These are phyloP conservation scores for Macquaria ambigua DNA, from an alignment of 2,113 vertebrate species.

Conservation along the genomic window DNA sequence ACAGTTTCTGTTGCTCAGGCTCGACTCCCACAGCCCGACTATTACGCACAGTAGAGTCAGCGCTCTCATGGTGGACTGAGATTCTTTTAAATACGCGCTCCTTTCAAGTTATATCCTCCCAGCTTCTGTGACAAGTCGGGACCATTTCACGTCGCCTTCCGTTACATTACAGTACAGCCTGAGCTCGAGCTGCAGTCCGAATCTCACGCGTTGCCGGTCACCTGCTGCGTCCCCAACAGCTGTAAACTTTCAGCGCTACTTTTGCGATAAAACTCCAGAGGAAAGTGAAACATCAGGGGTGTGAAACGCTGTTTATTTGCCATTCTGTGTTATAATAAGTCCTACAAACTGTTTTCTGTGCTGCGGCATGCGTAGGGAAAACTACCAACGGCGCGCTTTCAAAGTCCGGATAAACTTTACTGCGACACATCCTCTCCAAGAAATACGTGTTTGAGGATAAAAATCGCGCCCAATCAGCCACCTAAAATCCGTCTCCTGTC, in stretches of 20 bases:
- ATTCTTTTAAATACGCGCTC: neutral
- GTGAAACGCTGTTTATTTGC: neutral
- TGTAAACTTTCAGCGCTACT: neutral
- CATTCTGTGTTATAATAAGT: neutral
- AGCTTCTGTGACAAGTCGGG: constrained; percentile 38
- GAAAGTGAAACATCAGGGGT: neutral
- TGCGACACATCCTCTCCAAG: constrained; percentile 3
- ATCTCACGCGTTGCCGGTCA: constrained; percentile 18
- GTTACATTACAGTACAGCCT: neutral
- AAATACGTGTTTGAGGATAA: neutral
- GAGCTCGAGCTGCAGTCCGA: neutral
- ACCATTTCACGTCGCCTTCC: constrained; percentile 72
- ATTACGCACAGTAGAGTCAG: constrained; percentile 74
- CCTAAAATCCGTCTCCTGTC: neutral
- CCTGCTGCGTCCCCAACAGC: constrained; percentile 43
- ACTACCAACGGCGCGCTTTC: constrained; percentile 39
- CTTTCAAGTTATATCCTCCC: constrained; percentile 73
- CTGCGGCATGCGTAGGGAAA: constrained; percentile 1
- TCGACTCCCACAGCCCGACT: constrained; percentile 74
- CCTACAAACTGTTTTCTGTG: neutral
- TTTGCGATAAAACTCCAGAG: neutral
- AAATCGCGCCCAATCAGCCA: neutral
- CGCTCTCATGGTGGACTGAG: constrained; percentile 71
- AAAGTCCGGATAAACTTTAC: constrained; percentile 45
- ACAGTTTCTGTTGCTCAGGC: constrained; percentile 85